Conservation (phyloP, 2,797 vertebrate genomes). For the Pantherophis alleghaniensis region DNA sequence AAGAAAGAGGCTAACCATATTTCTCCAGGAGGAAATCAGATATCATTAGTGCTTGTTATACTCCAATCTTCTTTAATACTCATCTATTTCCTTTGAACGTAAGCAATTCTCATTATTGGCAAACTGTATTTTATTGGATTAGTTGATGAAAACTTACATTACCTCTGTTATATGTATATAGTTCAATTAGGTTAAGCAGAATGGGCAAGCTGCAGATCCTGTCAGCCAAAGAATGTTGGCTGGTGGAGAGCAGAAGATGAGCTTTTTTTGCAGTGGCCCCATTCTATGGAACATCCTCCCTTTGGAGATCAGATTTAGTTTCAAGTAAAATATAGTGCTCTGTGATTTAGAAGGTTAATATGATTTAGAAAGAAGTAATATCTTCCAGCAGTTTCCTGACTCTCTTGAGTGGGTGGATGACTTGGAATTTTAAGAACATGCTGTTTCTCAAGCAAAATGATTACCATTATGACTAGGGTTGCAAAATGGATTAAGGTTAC, state of each 20-base stretch:
- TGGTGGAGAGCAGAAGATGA: too few species aligned
- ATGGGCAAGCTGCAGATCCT: too few species aligned
- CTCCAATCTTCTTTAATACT: conserved; percentile 61
- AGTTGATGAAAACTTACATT: conserved; percentile 64
- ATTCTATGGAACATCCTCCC: not conserved
- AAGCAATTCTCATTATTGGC: conserved; percentile 59
- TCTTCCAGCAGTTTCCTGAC: not conserved
- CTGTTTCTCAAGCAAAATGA: not conserved
- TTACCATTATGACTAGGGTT: not conserved
- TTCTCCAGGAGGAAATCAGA: conserved; percentile 59
- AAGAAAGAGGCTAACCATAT: conserved; percentile 48
- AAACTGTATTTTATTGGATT: conserved; percentile 62
- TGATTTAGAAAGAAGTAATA: conserved; percentile 20
- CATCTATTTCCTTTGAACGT: conserved; percentile 54
- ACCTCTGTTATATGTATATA: conserved; percentile 63
- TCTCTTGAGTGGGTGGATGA: not conserved
- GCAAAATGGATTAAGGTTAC: not conserved
- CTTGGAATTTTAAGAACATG: not conserved
- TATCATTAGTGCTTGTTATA: conserved; percentile 60
- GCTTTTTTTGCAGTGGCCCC: too few species aligned
- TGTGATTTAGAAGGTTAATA: conserved; percentile 34
- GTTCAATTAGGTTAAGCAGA: not conserved
- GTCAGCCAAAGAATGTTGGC: too few species aligned
- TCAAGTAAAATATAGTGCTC: conserved; percentile 42
- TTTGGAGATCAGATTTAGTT: not conserved